A percentile compares a stretch with the other conserved stretches of the same genome.
These are phyloP conservation scores for Himalopsyche anomala DNA, from an alignment of 2,888 invertebrate species.

Conservation along the genomic window DNA sequence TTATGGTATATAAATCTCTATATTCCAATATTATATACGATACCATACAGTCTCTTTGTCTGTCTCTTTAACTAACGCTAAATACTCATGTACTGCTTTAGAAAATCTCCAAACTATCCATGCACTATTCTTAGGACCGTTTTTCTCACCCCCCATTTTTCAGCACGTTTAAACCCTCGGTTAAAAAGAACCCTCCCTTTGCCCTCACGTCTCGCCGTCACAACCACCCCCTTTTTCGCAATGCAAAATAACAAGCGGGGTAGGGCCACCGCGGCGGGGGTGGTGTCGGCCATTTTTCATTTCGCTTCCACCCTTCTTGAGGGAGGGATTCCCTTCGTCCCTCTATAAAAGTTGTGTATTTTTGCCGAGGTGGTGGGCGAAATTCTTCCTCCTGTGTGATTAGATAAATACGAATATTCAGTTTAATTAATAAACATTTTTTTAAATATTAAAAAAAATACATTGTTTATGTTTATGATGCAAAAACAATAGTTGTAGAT, in stretches of 20 bases:
- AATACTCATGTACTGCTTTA: not conserved
- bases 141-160: slow-evolving; percentile 61
- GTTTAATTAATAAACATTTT: not conserved
- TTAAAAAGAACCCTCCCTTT: slow-evolving; percentile 48
- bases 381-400: slow-evolving; percentile 47
- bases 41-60: too few relatives aligned
- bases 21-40: too few relatives aligned
- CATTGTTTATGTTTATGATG: too few relatives aligned
- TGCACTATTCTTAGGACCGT: slow-evolving; percentile 32
- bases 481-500: too few relatives aligned
- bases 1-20: too few relatives aligned
- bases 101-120: slow-evolving; percentile 46
- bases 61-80: too few relatives aligned
- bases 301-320: slow-evolving; percentile 57
- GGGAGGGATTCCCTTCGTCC: slow-evolving; percentile 56
- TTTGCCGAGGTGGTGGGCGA: slow-evolving; percentile 60
- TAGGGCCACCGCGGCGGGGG: slow-evolving; percentile 50
- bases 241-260: slow-evolving; percentile 64
- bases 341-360: slow-evolving; percentile 61
- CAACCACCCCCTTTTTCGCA: slow-evolving; percentile 50
- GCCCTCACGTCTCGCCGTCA: slow-evolving; percentile 47
- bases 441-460: too few relatives aligned
- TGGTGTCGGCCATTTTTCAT: slow-evolving; percentile 65
- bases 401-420: slow-evolving; percentile 58
- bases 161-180: slow-evolving; percentile 63